phyloP scores from a whole-genome alignment of 2,797 vertebrate genomes.

The Odontamblyopus rebecca region DNA sequence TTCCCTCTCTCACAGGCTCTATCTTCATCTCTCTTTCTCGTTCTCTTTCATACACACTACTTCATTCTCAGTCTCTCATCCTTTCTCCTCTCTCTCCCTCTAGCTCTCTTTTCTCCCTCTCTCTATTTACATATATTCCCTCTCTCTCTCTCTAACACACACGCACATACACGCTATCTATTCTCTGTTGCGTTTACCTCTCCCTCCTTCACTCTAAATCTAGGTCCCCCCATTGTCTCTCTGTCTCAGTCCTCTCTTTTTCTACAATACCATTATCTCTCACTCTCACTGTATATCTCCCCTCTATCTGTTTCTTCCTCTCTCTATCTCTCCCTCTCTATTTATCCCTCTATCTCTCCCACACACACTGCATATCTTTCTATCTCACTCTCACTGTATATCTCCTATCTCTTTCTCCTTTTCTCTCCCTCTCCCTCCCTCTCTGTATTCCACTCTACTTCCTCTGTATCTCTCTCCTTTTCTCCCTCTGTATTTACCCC shows the following conservation, averaged over 20 bases:
- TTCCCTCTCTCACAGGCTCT: slow-evolving; percentile 5
- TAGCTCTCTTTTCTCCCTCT: background rate
- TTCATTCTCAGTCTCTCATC: background rate
- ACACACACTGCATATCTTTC: too few relatives aligned
- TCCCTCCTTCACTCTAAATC: background rate
- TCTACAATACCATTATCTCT: too few relatives aligned
- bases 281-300: too few relatives aligned
- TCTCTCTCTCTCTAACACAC: background rate
- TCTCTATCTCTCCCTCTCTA: too few relatives aligned
- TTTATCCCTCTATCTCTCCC: too few relatives aligned
- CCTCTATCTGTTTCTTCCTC: background rate
- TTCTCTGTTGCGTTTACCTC: background rate
- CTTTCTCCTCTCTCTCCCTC: background rate
- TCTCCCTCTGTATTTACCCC: background rate
- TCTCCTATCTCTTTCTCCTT: too few relatives aligned
- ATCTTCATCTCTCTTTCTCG: too few relatives aligned
- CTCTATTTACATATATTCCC: background rate
- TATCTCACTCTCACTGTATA: too few relatives aligned
- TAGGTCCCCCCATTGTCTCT: background rate
- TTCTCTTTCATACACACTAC: background rate
- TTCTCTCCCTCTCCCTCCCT: too few relatives aligned
- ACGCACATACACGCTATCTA: too few relatives aligned
- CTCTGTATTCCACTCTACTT: too few relatives aligned
- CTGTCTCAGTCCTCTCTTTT: background rate
- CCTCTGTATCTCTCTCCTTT: background rate